Conservation (phyloP, 2,113 vertebrate species). For the Oxyura jamaicensis region DNA sequence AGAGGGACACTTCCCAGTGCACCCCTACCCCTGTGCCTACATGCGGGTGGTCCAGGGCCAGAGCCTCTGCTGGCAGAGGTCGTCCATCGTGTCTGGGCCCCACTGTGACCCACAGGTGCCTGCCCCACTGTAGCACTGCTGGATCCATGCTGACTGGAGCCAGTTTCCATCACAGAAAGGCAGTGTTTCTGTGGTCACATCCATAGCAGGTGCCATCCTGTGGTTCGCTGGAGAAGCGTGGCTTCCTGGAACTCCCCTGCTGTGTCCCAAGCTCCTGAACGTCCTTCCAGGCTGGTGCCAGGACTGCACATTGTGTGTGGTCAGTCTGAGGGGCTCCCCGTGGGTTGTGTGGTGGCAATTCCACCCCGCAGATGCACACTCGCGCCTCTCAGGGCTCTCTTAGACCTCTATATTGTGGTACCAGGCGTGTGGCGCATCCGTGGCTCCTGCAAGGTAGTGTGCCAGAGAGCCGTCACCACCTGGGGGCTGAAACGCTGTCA, state of each 20-base stretch:
- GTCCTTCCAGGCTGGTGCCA: neutral
- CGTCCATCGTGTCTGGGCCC: neutral
- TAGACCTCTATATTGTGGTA: neutral
- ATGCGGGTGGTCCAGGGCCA: neutral
- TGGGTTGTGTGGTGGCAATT: neutral
- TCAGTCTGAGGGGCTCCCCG: neutral
- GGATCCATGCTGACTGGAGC: neutral
- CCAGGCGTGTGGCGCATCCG: neutral
- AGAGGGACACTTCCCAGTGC: rapidly evolving
- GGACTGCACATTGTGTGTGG: neutral
- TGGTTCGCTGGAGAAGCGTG: neutral
- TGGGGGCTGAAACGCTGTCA: neutral
- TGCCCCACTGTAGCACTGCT: neutral
- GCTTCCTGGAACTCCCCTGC: neutral
- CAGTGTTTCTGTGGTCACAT: neutral
- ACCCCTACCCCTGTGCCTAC: rapidly evolving
- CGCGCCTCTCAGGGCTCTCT: neutral
- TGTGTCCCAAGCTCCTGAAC: neutral
- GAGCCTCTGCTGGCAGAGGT: neutral
- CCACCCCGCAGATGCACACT: rapidly evolving
- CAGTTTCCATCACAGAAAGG: neutral
- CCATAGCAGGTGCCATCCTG: neutral
- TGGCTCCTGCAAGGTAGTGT: neutral
- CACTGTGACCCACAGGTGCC: neutral
- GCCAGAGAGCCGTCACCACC: neutral